These are phyloP conservation scores for Thelaira solivaga DNA, from an alignment of 2,888 invertebrate species.

Conservation along the genomic window DNA sequence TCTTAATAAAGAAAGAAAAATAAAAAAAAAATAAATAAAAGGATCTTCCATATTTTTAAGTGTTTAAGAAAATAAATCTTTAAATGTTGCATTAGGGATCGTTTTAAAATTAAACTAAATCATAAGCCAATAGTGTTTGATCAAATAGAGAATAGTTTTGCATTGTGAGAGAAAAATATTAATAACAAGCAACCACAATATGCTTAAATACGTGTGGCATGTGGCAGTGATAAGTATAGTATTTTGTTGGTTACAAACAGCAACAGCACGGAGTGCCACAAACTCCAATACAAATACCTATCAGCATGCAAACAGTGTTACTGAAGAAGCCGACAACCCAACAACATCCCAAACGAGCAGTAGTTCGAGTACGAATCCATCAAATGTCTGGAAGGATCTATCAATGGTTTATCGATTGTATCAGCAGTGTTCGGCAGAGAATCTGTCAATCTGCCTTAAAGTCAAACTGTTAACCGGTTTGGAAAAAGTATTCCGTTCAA, in stretches of 20 bases:
- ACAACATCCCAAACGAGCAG: constrained; percentile 24
- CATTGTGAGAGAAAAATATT: neutral
- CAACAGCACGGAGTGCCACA: constrained; percentile 68
- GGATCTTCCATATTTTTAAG: too few species aligned
- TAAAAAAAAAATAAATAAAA: neutral
- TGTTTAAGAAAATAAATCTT: neutral
- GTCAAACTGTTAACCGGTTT: constrained; percentile 87
- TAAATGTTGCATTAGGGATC: constrained; percentile 44
- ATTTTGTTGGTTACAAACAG: constrained; percentile 63
- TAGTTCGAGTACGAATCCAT: constrained; percentile 44
- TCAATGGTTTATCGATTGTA: constrained; percentile 87
- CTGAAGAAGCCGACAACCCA: constrained; percentile 38
- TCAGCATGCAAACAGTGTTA: constrained; percentile 67
- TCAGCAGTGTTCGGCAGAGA: constrained; percentile 86
- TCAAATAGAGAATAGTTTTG: constrained; percentile 17
- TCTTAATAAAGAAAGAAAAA: neutral
- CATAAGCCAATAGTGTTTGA: neutral
- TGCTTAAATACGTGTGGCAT: constrained; percentile 73
- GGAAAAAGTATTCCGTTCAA: constrained; percentile 83
- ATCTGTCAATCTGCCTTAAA: constrained; percentile 86
- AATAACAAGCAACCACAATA: constrained; percentile 59
- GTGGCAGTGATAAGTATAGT: constrained; percentile 68
- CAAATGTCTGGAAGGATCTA: constrained; percentile 79
- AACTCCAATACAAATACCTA: constrained; percentile 59
- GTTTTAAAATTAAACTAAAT: neutral